A percentile compares a stretch with the other conserved stretches of the same genome.
Evolutionary conservation across 2,888 invertebrate genomes (phyloP).

Genomic region (Ceratothoa steindachneri): DNA sequence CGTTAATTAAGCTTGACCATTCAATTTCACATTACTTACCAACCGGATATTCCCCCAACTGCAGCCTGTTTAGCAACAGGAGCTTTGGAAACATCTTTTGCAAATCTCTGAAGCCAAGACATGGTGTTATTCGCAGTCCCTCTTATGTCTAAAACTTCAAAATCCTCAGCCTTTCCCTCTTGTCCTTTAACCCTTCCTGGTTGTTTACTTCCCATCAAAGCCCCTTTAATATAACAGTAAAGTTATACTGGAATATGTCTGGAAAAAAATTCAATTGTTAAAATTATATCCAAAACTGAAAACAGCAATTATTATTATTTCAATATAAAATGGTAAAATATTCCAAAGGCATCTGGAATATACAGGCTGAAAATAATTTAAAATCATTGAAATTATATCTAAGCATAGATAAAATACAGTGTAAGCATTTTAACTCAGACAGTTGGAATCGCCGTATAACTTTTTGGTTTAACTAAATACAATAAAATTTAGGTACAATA

Average conservation of each 20-base stretch:
- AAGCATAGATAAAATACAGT: too few relatives aligned
- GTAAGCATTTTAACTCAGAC: too few relatives aligned
- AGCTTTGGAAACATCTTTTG: conserved; percentile 31
- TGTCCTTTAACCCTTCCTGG: not conserved
- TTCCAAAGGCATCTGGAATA: too few relatives aligned
- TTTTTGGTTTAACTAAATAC: too few relatives aligned
- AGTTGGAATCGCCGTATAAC: too few relatives aligned
- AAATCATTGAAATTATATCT: too few relatives aligned
- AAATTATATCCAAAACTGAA: too few relatives aligned
- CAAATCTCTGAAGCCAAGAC: conserved; percentile 38
- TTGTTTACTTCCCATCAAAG: not conserved
- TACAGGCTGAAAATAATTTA: too few relatives aligned
- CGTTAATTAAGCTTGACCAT: too few relatives aligned
- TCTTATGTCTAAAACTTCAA: conserved; percentile 41
- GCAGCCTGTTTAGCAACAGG: conserved; percentile 42
- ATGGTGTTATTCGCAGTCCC: conserved; percentile 31
- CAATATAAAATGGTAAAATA: too few relatives aligned
- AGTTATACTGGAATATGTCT: not conserved
- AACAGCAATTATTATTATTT: too few relatives aligned
- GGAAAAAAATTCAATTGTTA: not conserved
- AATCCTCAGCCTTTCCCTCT: conserved; percentile 5
- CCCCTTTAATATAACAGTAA: not conserved
- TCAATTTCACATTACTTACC: conserved; percentile 36
- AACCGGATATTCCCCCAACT: conserved; percentile 41
- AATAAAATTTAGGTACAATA: too few relatives aligned